Percentiles rank a stretch among this genome's conserved stretches.
These are phyloP conservation scores for Decapterus maruadsi DNA, from an alignment of 2,797 vertebrate species.

Conservation along the genomic window DNA sequence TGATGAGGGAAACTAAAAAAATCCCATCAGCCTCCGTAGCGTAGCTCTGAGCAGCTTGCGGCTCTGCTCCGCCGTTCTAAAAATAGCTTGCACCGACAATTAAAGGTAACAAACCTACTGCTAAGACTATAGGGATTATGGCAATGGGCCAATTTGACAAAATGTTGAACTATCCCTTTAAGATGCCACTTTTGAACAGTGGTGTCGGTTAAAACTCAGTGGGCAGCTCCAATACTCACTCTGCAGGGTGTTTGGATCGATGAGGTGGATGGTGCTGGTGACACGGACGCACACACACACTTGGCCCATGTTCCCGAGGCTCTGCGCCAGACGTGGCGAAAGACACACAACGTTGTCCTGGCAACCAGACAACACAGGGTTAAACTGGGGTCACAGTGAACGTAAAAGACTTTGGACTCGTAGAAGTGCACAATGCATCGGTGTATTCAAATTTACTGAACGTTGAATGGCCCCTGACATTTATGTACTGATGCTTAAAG, in stretches of 20 bases:
- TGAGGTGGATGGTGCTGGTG: constrained; percentile 94
- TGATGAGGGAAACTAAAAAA: too few relatives aligned
- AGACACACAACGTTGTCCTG: constrained; percentile 98
- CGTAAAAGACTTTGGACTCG: constrained; percentile 1
- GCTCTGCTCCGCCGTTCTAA: too few relatives aligned
- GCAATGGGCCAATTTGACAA: too few relatives aligned
- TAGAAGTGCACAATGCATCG: not conserved
- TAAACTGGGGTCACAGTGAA: constrained; percentile 20
- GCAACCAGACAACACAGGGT: constrained; percentile 37
- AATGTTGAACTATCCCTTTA: too few relatives aligned
- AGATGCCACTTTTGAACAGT: too few relatives aligned
- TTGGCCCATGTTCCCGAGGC: constrained; percentile 96
- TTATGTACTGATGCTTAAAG: not conserved
- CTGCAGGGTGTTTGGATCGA: constrained; percentile 95
- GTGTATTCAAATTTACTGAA: constrained; percentile 4
- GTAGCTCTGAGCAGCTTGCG: too few relatives aligned
- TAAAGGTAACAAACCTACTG: too few relatives aligned
- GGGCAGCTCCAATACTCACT: constrained; percentile 83
- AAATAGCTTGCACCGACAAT: too few relatives aligned
- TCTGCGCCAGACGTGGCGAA: constrained; percentile 94
- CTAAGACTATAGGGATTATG: too few relatives aligned
- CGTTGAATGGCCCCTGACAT: not conserved
- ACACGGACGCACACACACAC: constrained; percentile 95
- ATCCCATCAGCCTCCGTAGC: too few relatives aligned
- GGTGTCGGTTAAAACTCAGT: not conserved